Evolutionary conservation across 2,888 invertebrate genomes (phyloP), one percentile per base, ranked within the genome.

Genomic region (Spisula solida): DNA sequence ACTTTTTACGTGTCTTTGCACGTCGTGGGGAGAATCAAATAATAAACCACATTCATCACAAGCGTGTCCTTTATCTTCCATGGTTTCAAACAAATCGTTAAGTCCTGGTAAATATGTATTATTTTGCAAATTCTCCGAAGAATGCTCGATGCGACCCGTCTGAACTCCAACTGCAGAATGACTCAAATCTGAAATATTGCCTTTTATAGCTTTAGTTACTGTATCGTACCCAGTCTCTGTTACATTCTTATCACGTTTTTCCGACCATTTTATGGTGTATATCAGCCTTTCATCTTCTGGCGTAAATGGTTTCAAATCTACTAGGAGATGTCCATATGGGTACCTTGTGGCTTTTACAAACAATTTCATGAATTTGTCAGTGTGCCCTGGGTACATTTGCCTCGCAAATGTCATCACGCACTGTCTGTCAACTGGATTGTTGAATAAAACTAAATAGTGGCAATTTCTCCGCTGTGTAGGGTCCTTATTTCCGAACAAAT

Each of bases 391-490:
- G 66, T 87, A 91, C 91, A 91, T 91, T 29, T 92, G 92, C 25
- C 92, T 66, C 31, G 84, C 88, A 34, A 91, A 51, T 18, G 90
- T 92, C 91, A 90, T 87, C 6, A 91, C 47, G 0, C 79, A 56
- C 60, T 88, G 88, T 82, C 84, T 80, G 78, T 92, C 92, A 10
- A 90, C 86, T 20, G 88, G 92, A 31, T 91, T 91, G 34, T 92
- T 88, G 60, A 90, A 91, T 41, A 90, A 8, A 8, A 90, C 82
- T 25, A 91, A 25, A 85, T 92, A 92, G 47, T 92, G 91, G 81
- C 91, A 89, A 83, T 92, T 92, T 51, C 92, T 84, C 82, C 89
- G 85, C 55, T 92, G 90, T 20, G 92, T 92, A 16, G 87, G 87
- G 81, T 90, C 92, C 60, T 89, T 90, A 66, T 51, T 90, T 56